Conservation (phyloP, 2,797 vertebrate species). For the Acropternis orthonyx region DNA sequence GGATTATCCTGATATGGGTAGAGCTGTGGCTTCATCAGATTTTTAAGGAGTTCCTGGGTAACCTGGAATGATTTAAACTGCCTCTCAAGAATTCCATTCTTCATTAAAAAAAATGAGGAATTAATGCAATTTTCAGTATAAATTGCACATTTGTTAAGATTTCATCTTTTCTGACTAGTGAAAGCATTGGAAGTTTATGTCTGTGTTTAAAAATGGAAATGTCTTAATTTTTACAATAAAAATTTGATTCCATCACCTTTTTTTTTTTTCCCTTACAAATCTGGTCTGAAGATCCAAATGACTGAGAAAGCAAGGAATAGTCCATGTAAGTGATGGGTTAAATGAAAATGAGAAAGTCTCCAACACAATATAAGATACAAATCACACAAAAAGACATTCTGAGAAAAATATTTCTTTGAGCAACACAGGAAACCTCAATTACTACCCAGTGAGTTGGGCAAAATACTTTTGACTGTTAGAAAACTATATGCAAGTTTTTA, state of each 20-base stretch:
- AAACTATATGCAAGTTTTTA: background rate
- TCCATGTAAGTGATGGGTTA: background rate
- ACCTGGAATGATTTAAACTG: background rate
- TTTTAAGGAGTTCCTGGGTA: background rate
- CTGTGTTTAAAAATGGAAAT: background rate
- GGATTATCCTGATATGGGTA: background rate
- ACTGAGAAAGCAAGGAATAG: background rate
- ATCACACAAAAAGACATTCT: background rate
- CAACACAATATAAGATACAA: background rate
- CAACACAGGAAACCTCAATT: background rate
- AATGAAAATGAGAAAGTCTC: background rate
- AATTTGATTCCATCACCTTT: background rate
- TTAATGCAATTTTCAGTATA: background rate
- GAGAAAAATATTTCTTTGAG: background rate
- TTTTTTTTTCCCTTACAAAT: background rate
- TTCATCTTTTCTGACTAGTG: background rate
- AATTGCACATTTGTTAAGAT: background rate
- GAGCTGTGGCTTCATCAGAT: background rate
- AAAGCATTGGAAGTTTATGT: background rate
- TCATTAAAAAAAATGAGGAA: background rate
- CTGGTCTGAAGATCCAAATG: background rate
- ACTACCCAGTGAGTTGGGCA: background rate
- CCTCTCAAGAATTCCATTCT: background rate
- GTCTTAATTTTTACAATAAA: background rate
- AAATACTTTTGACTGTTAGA: background rate